Base-by-base conservation (phyloP, 2,888 invertebrate species). In the Drosophila ustulata region DNA sequence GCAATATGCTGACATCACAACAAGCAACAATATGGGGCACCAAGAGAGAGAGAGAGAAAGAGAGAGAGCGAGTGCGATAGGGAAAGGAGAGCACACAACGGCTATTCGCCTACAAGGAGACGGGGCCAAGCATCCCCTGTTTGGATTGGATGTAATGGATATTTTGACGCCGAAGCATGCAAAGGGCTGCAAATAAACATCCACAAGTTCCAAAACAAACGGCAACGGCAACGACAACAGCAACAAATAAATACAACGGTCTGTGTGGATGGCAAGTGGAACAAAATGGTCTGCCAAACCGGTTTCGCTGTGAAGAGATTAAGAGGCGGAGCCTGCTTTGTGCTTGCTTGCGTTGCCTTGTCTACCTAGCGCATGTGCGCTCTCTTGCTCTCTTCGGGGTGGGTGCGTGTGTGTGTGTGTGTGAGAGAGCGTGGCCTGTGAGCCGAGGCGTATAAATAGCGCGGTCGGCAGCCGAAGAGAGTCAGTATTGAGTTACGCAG, bases 81-180 rank as follows among this genome's bases (percentile, higher is more conserved):
- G 6, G 61, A 55, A 49, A 69, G 6, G 11, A n/a, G 11, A n/a
- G 30, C 30, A 57, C 56, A 57, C 61, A 69, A 78, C 75, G 74
- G 65, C 64, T 55, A 71, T 74, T 71, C 71, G 78, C 78, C 78
- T 72, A 75, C 75, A 55, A 56, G 64, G 43, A 43, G 70, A 65
- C 53, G 43, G 50, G 66, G 62, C 71, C 71, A 62, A 66, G 56
- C 73, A 70, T 71, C 77, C 89, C 90, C 90, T 91, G 86, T 91
- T 90, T 91, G 87, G 90, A 90, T 90, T 87, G 88, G 84, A 75
- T 84, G 88, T 91, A 91, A 90, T 90, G 85, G 89, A 90, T 91
- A 91, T 91, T 91, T 91, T 91, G 91, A 91, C 91, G 91, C 84
- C 80, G 87, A 87, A 79, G 82, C 90, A 89, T 71, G 80, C 80